phyloP scores from a whole-genome alignment of 2,888 invertebrate genomes.

The Coecobrya sp. region DNA sequence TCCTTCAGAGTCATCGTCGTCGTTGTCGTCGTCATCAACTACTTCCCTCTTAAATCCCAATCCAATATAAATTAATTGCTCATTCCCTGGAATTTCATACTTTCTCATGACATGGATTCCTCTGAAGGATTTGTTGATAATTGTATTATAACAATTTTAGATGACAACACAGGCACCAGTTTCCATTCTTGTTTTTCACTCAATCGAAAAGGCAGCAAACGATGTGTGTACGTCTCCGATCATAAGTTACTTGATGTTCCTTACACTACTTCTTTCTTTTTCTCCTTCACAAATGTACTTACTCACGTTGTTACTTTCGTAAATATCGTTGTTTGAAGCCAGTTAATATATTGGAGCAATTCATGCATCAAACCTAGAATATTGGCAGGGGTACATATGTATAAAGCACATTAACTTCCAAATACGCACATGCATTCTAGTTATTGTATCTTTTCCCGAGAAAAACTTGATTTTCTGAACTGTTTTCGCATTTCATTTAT shows the following conservation, averaged over 20 bases:
- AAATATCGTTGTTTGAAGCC: neutral
- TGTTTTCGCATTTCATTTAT: neutral
- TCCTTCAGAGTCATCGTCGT: conserved; percentile 6
- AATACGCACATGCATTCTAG: neutral
- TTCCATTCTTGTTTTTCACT: conserved; percentile 33
- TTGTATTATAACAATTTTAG: conserved; percentile 59
- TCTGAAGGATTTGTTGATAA: conserved; percentile 66
- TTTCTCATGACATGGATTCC: conserved; percentile 62
- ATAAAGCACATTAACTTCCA: neutral
- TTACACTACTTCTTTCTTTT: neutral
- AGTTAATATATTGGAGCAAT: neutral
- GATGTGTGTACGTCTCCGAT: neutral
- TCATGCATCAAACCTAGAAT: neutral
- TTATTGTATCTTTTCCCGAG: neutral
- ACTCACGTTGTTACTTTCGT: neutral
- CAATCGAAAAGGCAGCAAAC: neutral
- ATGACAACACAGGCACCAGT: conserved; percentile 48
- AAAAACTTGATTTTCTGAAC: neutral
- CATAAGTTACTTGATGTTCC: neutral
- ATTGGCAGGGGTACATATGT: neutral
- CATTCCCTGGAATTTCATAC: conserved; percentile 72
- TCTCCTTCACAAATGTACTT: neutral
- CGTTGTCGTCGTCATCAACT: conserved; percentile 13
- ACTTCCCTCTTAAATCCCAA: conserved; percentile 63
- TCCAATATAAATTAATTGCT: conserved; percentile 83